Percentiles rank a stretch among this genome's conserved stretches.
Evolutionary conservation across 2,797 vertebrate species (phyloP).

Genomic region (Momotus momota): DNA sequence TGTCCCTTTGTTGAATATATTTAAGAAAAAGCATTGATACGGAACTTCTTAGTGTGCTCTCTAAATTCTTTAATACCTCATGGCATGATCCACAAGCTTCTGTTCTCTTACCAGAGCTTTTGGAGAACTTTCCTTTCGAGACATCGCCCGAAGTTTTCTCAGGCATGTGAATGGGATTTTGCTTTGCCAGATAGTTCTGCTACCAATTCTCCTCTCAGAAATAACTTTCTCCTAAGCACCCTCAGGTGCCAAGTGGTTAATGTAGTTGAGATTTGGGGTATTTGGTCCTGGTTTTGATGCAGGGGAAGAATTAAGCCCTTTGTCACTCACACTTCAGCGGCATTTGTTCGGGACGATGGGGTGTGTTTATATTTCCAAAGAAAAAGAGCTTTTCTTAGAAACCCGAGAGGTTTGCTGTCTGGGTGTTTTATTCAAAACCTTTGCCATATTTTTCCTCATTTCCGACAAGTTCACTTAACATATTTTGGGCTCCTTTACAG

Average conservation of each 20-base stretch:
- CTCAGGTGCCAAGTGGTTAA: slow-evolving; percentile 1
- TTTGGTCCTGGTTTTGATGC: slow-evolving; percentile 2
- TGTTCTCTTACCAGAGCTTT: slow-evolving; percentile 24
- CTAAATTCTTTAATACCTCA: slow-evolving; percentile 43
- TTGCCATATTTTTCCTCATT: slow-evolving; percentile 1
- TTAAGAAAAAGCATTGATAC: slow-evolving; percentile 42
- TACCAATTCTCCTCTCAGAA: background rate
- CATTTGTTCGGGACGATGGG: slow-evolving; percentile 2
- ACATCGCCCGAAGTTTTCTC: background rate
- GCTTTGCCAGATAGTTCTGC: background rate
- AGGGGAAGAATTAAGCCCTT: slow-evolving; percentile 19
- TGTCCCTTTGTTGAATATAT: slow-evolving; percentile 35
- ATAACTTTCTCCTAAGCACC: background rate
- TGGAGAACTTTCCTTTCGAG: background rate
- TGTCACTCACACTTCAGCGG: slow-evolving; percentile 9
- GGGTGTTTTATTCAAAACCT: slow-evolving; percentile 15
- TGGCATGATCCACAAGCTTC: slow-evolving; percentile 4
- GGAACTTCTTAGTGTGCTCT: slow-evolving; percentile 9
- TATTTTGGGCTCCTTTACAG: slow-evolving; percentile 5
- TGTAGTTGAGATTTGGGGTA: background rate
- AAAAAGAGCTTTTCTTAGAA: slow-evolving; percentile 35
- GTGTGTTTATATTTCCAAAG: background rate
- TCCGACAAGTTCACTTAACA: background rate
- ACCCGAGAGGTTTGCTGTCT: slow-evolving; percentile 18
- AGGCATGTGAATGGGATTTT: slow-evolving; percentile 34